phyloP scores from a whole-genome alignment of 2,797 vertebrate genomes.

The Syngnathus acus region DNA sequence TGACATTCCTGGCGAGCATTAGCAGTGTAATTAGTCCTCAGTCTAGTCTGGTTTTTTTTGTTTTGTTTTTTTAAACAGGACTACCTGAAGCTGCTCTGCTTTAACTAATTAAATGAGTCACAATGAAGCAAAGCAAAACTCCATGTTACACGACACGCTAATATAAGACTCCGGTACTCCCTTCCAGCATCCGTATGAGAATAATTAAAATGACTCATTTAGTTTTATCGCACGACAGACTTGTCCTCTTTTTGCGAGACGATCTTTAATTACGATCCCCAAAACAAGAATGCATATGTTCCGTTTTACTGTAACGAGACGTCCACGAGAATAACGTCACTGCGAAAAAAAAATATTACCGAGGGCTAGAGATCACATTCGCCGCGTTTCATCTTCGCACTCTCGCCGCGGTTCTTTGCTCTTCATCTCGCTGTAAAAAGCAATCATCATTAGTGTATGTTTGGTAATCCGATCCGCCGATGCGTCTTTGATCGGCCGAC shows the following conservation, averaged over 20 bases:
- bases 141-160: conserved; percentile 20
- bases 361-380: conserved; percentile 11
- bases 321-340: conserved; percentile 28
- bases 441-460: conserved; percentile 48
- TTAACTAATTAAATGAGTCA: neutral
- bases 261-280: conserved; percentile 57
- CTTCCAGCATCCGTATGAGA: conserved; percentile 56
- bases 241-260: conserved; percentile 29
- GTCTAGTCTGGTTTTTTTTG: neutral
- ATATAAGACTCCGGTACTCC: conserved; percentile 35
- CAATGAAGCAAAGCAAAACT: conserved; percentile 2
- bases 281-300: conserved; percentile 61
- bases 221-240: conserved; percentile 45
- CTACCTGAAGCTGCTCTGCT: neutral
- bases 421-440: conserved; percentile 27
- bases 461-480: conserved; percentile 44
- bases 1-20: neutral
- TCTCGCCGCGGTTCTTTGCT: conserved; percentile 7
- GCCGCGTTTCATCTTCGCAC: conserved; percentile 1
- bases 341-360: conserved; percentile 33
- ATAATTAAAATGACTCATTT: conserved; percentile 67
- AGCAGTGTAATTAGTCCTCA: neutral
- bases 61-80: neutral
- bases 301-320: conserved; percentile 52
- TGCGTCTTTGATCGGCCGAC: conserved; percentile 44